Evolutionary conservation across 2,113 vertebrate species (phyloP), one percentile per base, ranked within the genome.

Genomic region (Poicephalus gulielmi): DNA sequence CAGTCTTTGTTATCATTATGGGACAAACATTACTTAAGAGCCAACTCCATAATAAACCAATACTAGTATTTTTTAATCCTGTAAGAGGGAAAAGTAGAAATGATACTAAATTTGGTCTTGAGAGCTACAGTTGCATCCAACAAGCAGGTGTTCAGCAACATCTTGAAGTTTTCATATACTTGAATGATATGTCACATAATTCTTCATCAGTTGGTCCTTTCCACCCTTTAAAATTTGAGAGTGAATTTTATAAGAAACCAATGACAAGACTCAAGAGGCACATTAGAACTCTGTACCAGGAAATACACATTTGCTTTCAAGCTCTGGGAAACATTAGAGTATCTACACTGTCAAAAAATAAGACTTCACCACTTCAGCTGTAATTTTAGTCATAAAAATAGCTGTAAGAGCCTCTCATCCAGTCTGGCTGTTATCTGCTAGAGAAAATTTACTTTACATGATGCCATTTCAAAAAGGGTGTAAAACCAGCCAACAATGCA

Each of bases 21-120:
- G 80, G 87, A 88, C 73, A 86, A 90, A 86, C 83, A 76, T 52
- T 94, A 92, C 67, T 78, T 85, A 88, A 60, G 60, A 94, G 27
- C 35, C 64, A 92, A 39, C 55, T 83, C 68, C 0, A 0, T 63
- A 88, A 84, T 53, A 94, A 80, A 71, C 68, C 69, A 24, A 83
- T 12, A 47, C 20, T 27, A 12, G 17, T 49, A 44, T 73, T 92
- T 76, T 62, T 73, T 88, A 91, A 90, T 69, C 83, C 76, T 84
- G 47, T 31, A 60, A 79, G 37, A 88, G 52, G 64, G 41, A 69
- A 59, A 94, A 88, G 57, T 11, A 75, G 82, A 59, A 57, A 52
- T 64, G 5, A 84, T 80, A 92, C 69, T 83, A 68, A 80, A 82
- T 67, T 84, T 70, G 81, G 59, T 87, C 83, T 82, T 81, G 80